Evolutionary conservation across 1,140 invertebrate species (phyloP).

Genomic region (Drosophila equinoxialis): DNA sequence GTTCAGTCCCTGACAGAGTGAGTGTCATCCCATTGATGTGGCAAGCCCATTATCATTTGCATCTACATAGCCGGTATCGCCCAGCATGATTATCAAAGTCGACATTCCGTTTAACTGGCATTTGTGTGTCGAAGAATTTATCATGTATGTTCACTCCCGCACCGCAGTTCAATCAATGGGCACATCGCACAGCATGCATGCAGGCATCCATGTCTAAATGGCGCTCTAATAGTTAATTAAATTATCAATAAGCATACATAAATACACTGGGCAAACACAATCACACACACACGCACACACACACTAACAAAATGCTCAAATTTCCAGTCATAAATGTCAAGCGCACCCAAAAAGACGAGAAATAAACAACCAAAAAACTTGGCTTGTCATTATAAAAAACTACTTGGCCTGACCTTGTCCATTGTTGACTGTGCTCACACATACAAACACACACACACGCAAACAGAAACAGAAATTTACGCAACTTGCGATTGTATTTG

Average conservation of each 20-base stretch:
- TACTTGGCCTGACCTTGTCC: conserved; percentile 75
- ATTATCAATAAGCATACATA: conserved; percentile 65
- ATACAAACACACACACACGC: conserved; percentile 21
- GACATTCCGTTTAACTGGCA: background rate
- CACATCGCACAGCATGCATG: conserved; percentile 20
- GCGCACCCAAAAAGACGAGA: conserved; percentile 44
- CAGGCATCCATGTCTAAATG: conserved; percentile 46
- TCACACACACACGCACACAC: conserved; percentile 27
- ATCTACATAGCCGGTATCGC: background rate
- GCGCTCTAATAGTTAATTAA: conserved; percentile 74
- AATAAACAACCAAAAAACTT: conserved; percentile 40
- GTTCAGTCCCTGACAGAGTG: background rate
- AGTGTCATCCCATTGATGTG: conserved; percentile 20
- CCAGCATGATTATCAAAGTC: background rate
- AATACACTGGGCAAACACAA: conserved; percentile 14
- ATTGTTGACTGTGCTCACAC: conserved; percentile 70
- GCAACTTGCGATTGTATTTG: conserved; percentile 44
- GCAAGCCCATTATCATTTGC: conserved; percentile 13
- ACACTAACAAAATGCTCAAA: conserved; percentile 45
- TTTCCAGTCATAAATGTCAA: conserved; percentile 71
- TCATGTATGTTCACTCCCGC: conserved; percentile 1
- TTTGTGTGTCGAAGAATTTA: conserved; percentile 17
- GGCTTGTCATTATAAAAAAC: conserved; percentile 77
- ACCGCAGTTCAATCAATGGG: conserved; percentile 17
- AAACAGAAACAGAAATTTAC: conserved; percentile 60